Evolutionary conservation across 1,140 invertebrate genomes (phyloP), one percentile per base, ranked within the genome.

Genomic region (Probaryconus sp.): DNA sequence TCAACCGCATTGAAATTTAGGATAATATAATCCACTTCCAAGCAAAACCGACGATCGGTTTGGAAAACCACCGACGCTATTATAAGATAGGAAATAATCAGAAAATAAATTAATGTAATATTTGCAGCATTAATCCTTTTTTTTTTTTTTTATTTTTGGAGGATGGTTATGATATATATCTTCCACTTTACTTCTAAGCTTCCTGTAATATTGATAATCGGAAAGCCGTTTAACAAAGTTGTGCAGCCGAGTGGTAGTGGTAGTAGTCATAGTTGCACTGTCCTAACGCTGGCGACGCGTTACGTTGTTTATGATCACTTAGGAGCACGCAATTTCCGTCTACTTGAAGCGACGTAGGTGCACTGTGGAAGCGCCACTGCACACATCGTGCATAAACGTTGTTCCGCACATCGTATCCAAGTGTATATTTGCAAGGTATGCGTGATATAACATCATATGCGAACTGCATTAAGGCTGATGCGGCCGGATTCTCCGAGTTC

Each of bases 231-330:
- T 68, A 50, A 45, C 50, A 20, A 11, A 28, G 60, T 53, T 40
- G 21, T n/a, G n/a, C n/a, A n/a, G n/a, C n/a, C n/a, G 21, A 21
- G 58, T 14, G 28, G 38, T 20, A 6, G 45, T 26, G 47, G 45
- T 14, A 70, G 35, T 28, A n/a, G 56, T 47, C 30, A 43, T n/a
- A n/a, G n/a, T n/a, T n/a, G n/a, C n/a, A n/a, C n/a, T n/a, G n/a
- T n/a, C n/a, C n/a, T n/a, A n/a, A n/a, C n/a, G n/a, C n/a, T n/a
- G n/a, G 14, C 21, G 42, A 65, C 56, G 43, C 68, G 47, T 55
- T 43, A 20, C 11, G 43, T 73, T 72, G 72, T 73, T 73, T 73
- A 76, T 51, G 74, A 72, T 56, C 63, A 69, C 64, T 58, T 69
- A 64, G 45, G 33, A 47, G 35, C 70, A 79, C 74, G 71, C 64